Base-by-base conservation (phyloP, 1,140 invertebrate genomes). In the Arion vulgaris region DNA sequence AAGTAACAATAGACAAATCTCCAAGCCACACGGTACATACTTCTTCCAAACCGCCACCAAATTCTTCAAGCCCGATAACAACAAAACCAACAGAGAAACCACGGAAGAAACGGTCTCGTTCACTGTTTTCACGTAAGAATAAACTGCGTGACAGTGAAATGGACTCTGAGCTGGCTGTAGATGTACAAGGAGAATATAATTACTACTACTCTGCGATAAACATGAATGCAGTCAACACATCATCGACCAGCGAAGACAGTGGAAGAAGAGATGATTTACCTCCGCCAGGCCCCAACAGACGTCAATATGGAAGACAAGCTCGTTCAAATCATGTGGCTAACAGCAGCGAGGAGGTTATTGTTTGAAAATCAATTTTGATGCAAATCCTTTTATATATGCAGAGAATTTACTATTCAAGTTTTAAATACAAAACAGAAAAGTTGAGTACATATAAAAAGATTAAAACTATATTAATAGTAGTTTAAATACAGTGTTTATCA, bases 91-190 rank as follows among this genome's bases (percentile, higher is more conserved):
- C 7, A 5, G 78, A 80, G 45, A 80, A 80, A 80, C 78, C 36
- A 17, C 62, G 78, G 26, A 69, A 80, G 32, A 80, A 80, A 45
- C 62, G 78, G 32, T 80, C 78, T 45, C 78, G 78, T 2, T 80
- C 78, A n/a, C 45, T 80, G 66, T 80, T 80, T 51, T 38, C 78
- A 1, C 62, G 78, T 5, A 80, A 80, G 28, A 80, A 80, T 51
- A 80, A 80, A 51, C 78, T 80, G 11, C 62, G 78, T 32, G 78
- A 80, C 78, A 80, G 32, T 71, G 78, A 80, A 26, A 26, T 38
- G 26, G 68, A 80, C 26, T n/a, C 36, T 32, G 38, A 80, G 23
- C 11, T 23, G 38, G 66, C 68, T 45, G 66, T 71, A 28, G 78
- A 69, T 34, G 19, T 28, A 2, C 57, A 57, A 66, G 76, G 19